A percentile compares a stretch with the other conserved stretches of the same genome.
phyloP scores from a whole-genome alignment of 2,113 vertebrate genomes.

The Gasterosteus aculeatus region DNA sequence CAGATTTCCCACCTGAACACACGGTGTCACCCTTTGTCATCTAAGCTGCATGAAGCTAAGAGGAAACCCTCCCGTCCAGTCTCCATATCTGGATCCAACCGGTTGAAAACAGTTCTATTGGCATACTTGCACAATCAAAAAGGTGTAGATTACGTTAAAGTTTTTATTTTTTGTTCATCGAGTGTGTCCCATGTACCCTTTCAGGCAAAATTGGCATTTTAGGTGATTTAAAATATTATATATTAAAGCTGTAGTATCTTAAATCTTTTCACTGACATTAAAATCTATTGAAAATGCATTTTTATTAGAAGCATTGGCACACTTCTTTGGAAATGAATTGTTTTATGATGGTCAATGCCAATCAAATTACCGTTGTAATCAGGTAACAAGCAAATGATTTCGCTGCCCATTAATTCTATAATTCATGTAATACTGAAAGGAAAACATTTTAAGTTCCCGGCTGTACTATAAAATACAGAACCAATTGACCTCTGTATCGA shows the following conservation, averaged over 20 bases:
- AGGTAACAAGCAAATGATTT: background rate
- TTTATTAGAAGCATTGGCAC: no score
- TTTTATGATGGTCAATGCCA: background rate
- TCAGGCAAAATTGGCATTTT: background rate
- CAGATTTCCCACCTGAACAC: slow-evolving; percentile 56
- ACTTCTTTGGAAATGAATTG: background rate
- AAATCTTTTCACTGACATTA: background rate
- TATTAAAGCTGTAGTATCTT: background rate
- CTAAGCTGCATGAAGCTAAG: background rate
- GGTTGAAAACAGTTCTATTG: slow-evolving; percentile 26
- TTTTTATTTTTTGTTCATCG: background rate
- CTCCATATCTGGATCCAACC: slow-evolving; percentile 22
- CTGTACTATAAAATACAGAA: slow-evolving; percentile 44
- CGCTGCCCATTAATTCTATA: background rate
- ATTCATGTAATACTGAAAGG: background rate
- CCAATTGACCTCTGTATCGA: slow-evolving; percentile 43
- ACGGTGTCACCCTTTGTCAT: slow-evolving; percentile 72
- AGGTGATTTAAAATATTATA: background rate
- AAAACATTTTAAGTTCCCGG: background rate
- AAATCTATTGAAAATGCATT: background rate
- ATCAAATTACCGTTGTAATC: background rate
- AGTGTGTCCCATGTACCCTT: no score
- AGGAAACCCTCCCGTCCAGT: background rate
- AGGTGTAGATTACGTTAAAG: background rate
- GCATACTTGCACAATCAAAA: background rate